Conservation (phyloP, 35 echinoderm and acorn worm species). For the Nesometra sesokonis region DNA sequence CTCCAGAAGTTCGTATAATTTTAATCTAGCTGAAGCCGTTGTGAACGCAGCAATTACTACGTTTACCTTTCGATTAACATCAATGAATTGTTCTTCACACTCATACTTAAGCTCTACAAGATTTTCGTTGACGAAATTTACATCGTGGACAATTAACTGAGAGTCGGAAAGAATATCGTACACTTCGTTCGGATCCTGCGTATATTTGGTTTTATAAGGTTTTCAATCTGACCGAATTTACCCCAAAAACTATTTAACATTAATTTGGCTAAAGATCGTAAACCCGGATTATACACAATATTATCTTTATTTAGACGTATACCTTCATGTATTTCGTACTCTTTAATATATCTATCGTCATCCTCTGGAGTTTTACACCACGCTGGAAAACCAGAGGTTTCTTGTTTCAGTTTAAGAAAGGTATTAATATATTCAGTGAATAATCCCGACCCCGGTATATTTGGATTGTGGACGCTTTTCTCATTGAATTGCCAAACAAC, state of each 20-base stretch:
- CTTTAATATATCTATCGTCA: neutral
- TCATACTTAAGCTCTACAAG: conserved; percentile 10
- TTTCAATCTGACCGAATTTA: conserved; percentile 38
- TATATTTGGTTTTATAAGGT: conserved; percentile 2
- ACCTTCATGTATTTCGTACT: conserved; percentile 2
- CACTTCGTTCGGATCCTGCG: neutral
- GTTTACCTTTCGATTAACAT: conserved; percentile 19
- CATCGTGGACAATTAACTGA: neutral
- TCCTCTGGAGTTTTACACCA: conserved; percentile 2
- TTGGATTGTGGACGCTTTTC: neutral
- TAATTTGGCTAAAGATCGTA: neutral
- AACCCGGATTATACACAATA: conserved; percentile 10
- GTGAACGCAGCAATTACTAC: conserved; percentile 3
- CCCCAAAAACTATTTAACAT: conserved; percentile 5
- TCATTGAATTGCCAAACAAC: conserved; percentile 19
- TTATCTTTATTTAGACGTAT: neutral
- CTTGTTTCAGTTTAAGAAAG: conserved; percentile 24
- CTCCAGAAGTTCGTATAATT: conserved; percentile 6
- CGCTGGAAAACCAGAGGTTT: neutral
- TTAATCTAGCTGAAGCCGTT: neutral
- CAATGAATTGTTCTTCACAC: neutral
- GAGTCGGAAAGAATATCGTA: neutral
- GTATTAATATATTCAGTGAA: conserved; percentile 18
- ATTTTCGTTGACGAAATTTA: conserved; percentile 28
- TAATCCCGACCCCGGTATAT: neutral